Evolutionary conservation across 2,113 vertebrate species (phyloP).

Genomic region (Alligator mississippiensis): DNA sequence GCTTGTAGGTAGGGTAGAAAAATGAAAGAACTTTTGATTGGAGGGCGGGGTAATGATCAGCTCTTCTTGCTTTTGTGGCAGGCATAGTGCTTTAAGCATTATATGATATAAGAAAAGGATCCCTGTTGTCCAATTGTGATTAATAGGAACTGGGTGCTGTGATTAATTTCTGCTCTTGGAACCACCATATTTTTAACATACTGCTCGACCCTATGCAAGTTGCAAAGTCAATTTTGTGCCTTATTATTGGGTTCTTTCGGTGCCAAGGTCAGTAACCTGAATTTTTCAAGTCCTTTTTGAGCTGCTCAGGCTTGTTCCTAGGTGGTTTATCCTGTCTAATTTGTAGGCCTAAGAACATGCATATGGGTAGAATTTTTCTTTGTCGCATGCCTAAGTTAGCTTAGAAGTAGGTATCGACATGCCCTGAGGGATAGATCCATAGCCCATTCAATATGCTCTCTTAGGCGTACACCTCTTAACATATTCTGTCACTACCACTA

Average conservation of each 20-base stretch:
- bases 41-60: neutral
- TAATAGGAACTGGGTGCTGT: neutral
- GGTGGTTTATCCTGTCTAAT: no score
- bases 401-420: no score
- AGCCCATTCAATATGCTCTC: neutral
- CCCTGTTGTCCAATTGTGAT: neutral
- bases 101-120: neutral
- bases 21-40: neutral
- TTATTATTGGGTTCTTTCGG: neutral
- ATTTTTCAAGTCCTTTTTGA: neutral
- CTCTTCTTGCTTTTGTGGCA: neutral
- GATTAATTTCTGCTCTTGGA: neutral
- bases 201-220: neutral
- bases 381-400: no score
- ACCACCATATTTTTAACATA: neutral
- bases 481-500: neutral
- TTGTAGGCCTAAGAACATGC: no score
- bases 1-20: neutral
- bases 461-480: neutral
- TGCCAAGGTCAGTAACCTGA: neutral
- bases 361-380: no score
- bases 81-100: neutral
- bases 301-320: no score
- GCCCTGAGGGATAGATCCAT: neutral
- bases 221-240: neutral